Evolutionary conservation across 2,888 invertebrate species (phyloP).

Genomic region (Cryptocheilus praepositus): DNA sequence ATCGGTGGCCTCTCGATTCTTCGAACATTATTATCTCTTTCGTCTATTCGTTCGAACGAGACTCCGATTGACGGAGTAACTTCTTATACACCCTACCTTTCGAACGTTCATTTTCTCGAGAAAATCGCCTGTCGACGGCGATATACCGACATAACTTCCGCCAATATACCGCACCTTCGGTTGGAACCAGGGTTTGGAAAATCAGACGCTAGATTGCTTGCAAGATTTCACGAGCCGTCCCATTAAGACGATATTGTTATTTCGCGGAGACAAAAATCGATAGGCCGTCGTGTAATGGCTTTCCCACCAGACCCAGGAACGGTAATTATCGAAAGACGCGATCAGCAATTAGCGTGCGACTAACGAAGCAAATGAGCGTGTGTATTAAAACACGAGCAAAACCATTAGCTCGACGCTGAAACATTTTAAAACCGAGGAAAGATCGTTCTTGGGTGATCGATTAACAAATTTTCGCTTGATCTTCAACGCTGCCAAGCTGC

Average conservation of each 20-base stretch:
- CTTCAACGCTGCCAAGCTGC: too few relatives aligned
- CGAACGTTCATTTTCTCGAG: too few relatives aligned
- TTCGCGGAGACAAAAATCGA: conserved; percentile 23
- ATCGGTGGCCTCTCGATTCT: too few relatives aligned
- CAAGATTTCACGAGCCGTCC: conserved; percentile 27
- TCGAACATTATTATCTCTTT: too few relatives aligned
- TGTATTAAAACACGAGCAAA: conserved; percentile 31
- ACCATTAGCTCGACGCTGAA: conserved; percentile 6
- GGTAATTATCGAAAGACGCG: conserved; percentile 7
- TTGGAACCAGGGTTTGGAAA: conserved; percentile 25
- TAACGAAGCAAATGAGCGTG: conserved; percentile 47
- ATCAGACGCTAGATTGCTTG: conserved; percentile 32
- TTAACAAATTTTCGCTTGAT: too few relatives aligned
- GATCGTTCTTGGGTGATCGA: too few relatives aligned
- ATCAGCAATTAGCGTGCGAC: conserved; percentile 51
- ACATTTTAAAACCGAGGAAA: conserved; percentile 11
- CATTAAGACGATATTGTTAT: conserved; percentile 34
- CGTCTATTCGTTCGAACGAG: too few relatives aligned
- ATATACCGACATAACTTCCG: conserved; percentile 44
- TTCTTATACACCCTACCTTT: too few relatives aligned
- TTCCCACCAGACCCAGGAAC: neutral
- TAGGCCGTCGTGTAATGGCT: conserved; percentile 7
- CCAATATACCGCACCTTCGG: conserved; percentile 18
- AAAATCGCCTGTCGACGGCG: conserved; percentile 6
- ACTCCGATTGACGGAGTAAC: too few relatives aligned